Evolutionary conservation across 2,113 vertebrate genomes (phyloP), one percentile per base, ranked within the genome.

Genomic region (Lichenostomus cassidix): DNA sequence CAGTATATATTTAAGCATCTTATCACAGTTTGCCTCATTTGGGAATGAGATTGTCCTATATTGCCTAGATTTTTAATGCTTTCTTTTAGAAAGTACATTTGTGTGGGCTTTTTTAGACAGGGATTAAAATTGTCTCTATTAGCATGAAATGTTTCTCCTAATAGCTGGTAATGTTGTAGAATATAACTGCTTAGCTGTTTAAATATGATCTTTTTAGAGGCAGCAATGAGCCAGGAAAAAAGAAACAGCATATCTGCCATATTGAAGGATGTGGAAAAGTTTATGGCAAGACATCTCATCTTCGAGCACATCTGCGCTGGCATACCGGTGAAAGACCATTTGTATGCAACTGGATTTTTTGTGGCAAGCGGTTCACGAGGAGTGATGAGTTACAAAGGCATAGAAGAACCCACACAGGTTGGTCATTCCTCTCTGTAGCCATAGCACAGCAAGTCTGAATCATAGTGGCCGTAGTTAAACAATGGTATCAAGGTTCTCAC

Each of bases 181-280:
- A 29, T 82, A 9, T 83, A 87, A 74, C 95, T 58, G 50, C 28
- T 73, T 94, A 79, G 44, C 42, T 92, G 15, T 83, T 95, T 88
- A 56, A 62, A 91, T 96, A 93, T 88, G 8, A 55, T 92, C 91
- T 85, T 92, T 94, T 82, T 92, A 99, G 99, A 98, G 98, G 99
- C 95, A 99, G 98, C 80, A 99, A 98, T 87, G 99, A 99, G 95
- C 99, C 99, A 65, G 98, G 99, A 68, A 99, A 99, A 98, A 99
- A 99, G 98, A 99, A 99, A 88, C 99, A 99, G 95, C 99, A 99
- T 96, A 99, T 99, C 95, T 99, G 99, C 96, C 99, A 99, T 97
- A 99, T 99, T 98, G 99, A 99, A 97, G 99, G 99, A 87, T 99
- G 99, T 79, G 99, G 99, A 79, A 99, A 99, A 97, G 99, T 99